Percentiles rank a stretch among this genome's conserved stretches.
Evolutionary conservation across 2,888 invertebrate genomes (phyloP).

Genomic region (Rutpela maculata): DNA sequence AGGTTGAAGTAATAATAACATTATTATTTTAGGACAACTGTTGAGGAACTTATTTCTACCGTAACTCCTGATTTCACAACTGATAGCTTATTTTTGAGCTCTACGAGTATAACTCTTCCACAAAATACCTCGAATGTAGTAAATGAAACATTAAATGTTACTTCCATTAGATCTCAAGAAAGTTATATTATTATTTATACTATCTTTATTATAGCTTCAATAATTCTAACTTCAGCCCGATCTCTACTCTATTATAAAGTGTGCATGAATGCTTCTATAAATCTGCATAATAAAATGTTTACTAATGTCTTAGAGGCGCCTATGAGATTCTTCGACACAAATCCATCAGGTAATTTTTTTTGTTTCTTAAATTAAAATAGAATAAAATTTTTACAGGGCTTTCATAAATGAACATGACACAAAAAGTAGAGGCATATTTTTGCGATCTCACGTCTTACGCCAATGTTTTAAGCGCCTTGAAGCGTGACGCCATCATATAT

Average conservation of each 20-base stretch:
- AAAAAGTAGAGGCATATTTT: too few relatives aligned
- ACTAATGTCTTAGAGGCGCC: constrained; percentile 83
- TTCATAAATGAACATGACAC: too few relatives aligned
- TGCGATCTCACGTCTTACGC: too few relatives aligned
- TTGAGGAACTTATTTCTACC: not conserved
- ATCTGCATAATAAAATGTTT: constrained; percentile 88
- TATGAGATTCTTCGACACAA: constrained; percentile 89
- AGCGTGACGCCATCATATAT: too few relatives aligned
- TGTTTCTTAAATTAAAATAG: not conserved
- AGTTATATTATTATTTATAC: constrained; percentile 78
- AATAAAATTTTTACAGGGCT: not conserved
- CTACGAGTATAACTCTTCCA: not conserved
- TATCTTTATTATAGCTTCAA: constrained; percentile 77
- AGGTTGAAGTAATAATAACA: too few relatives aligned
- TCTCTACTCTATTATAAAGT: constrained; percentile 84
- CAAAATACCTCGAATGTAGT: constrained; percentile 14
- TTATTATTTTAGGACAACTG: too few relatives aligned
- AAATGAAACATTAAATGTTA: not conserved
- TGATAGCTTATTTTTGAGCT: not conserved
- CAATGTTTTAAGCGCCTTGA: too few relatives aligned
- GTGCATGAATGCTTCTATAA: constrained; percentile 85
- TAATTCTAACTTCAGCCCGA: constrained; percentile 79
- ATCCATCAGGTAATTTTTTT: constrained; percentile 82
- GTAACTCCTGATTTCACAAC: not conserved
- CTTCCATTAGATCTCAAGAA: constrained; percentile 32